Evolutionary conservation across 2,797 vertebrate species (phyloP).

Genomic region (Gymnothorax javanicus): DNA sequence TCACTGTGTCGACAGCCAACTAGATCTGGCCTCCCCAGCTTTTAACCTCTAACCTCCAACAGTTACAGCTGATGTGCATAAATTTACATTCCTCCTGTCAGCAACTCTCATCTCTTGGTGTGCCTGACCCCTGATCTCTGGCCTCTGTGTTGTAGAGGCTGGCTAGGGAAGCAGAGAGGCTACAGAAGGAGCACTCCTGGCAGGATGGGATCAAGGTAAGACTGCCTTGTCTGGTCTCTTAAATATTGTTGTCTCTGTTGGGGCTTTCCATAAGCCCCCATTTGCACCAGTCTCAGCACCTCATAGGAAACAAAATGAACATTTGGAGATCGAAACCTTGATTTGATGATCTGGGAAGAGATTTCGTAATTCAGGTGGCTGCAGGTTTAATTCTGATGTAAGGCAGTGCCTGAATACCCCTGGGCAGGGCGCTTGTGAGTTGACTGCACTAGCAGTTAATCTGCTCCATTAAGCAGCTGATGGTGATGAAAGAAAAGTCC

Average conservation of each 20-base stretch:
- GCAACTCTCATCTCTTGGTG: not conserved
- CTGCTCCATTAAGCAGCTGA: slow-evolving; percentile 13
- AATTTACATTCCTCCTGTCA: not conserved
- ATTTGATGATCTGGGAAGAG: not conserved
- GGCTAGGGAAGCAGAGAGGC: slow-evolving; percentile 88
- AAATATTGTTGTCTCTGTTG: not conserved
- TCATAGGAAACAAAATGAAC: not conserved
- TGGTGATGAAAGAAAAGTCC: not conserved
- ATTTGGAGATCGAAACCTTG: not conserved
- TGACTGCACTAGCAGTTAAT: not conserved
- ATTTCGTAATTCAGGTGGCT: not conserved
- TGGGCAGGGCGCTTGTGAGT: not conserved
- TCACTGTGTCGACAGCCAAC: not conserved
- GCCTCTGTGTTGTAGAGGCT: slow-evolving; percentile 74
- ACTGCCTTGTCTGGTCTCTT: slow-evolving; percentile 2
- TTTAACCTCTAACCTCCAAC: not conserved
- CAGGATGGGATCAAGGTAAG: slow-evolving; percentile 95
- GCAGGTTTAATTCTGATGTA: not conserved
- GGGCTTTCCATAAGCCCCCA: not conserved
- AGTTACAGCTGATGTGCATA: not conserved
- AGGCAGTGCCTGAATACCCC: too few relatives aligned
- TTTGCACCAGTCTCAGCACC: not conserved
- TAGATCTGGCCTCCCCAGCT: not conserved
- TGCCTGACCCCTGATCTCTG: slow-evolving; percentile 31
- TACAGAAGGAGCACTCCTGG: slow-evolving; percentile 93